Conservation (phyloP, 1,140 invertebrate species). For the Trachymyrmex septentrionalis region DNA sequence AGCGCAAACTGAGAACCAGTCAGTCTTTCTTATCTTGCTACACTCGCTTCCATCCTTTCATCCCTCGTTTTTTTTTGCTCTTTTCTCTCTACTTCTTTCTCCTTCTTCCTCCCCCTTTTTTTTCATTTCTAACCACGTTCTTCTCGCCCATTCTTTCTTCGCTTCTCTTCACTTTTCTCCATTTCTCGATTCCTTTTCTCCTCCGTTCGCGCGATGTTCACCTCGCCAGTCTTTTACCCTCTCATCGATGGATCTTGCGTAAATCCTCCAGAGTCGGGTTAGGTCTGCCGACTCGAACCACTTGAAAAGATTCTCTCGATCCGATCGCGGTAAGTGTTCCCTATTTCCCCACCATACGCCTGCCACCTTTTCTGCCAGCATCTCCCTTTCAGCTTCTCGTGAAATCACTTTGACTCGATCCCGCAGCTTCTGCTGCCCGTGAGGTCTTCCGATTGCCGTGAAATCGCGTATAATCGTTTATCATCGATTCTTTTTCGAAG, state of each 20-base stretch:
- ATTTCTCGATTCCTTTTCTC: slow-evolving; percentile 29
- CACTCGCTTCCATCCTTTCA: slow-evolving; percentile 60
- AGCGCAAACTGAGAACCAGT: slow-evolving; percentile 74
- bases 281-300: slow-evolving; percentile 51
- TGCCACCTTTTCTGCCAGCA: slow-evolving; percentile 33
- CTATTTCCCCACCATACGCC: not conserved
- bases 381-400: slow-evolving; percentile 58
- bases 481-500: slow-evolving; percentile 2
- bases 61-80: not conserved
- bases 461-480: slow-evolving; percentile 57
- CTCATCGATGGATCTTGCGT: slow-evolving; percentile 67
- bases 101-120: not conserved
- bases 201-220: slow-evolving; percentile 51
- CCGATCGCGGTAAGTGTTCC: slow-evolving; percentile 74
- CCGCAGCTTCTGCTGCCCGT: slow-evolving; percentile 65
- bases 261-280: slow-evolving; percentile 67
- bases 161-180: not conserved
- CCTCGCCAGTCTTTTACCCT: slow-evolving; percentile 68
- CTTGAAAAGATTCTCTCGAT: slow-evolving; percentile 72
- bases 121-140: not conserved
- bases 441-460: slow-evolving; percentile 65
- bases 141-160: not conserved
- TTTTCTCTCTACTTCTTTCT: not conserved
- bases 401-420: slow-evolving; percentile 68
- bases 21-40: slow-evolving; percentile 72